These are phyloP conservation scores for Dromius quadrimaculatus DNA, from an alignment of 2,888 invertebrate genomes.

Conservation along the genomic window DNA sequence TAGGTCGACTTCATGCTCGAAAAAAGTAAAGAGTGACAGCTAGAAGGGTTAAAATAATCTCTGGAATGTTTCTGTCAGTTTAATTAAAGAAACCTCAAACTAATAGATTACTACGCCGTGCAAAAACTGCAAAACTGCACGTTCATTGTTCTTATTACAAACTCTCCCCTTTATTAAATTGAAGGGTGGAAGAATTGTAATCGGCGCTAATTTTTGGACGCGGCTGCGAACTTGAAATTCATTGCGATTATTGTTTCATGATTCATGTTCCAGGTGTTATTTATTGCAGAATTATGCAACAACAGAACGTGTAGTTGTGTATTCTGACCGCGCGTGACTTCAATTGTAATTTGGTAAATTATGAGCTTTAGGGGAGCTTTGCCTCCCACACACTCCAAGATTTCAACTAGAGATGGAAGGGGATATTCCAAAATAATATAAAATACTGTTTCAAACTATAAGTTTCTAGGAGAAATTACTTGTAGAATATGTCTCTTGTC, in stretches of 20 bases:
- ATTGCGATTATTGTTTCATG: constrained; percentile 39
- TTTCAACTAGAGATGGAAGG: too few species aligned
- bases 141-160: constrained; percentile 10
- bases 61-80: constrained; percentile 7
- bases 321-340: constrained; percentile 34
- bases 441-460: too few species aligned
- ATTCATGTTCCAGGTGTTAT: constrained; percentile 37
- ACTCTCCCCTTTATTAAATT: constrained; percentile 21
- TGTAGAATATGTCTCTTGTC: too few species aligned
- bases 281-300: constrained; percentile 35
- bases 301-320: constrained; percentile 35
- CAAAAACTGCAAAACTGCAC: constrained; percentile 1
- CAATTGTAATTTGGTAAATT: constrained; percentile 31
- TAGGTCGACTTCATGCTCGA: too few species aligned
- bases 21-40: too few species aligned
- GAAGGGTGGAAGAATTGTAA: background rate
- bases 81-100: constrained; percentile 23
- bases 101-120: constrained; percentile 4
- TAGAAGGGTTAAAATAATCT: constrained; percentile 2
- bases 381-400: background rate
- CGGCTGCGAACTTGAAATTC: constrained; percentile 38
- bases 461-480: too few species aligned
- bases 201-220: constrained; percentile 18
- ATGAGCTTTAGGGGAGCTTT: constrained; percentile 12
- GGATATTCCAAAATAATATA: too few species aligned